Conservation (phyloP, 2,888 invertebrate genomes). For the Diarsia rubi region DNA sequence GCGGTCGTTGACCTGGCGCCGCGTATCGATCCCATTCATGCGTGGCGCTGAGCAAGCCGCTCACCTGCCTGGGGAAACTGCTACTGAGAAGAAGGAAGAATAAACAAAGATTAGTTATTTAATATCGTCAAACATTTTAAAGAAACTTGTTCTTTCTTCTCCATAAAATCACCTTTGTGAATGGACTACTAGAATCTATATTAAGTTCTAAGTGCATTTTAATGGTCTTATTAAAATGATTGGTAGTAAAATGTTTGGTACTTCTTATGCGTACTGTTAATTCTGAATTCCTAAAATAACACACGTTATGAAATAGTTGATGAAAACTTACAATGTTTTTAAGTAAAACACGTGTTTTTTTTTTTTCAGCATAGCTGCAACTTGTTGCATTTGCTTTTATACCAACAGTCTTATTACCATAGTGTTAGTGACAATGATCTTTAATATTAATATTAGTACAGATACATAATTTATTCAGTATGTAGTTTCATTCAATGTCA, state of each 20-base stretch:
- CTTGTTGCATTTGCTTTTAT: slow-evolving; percentile 18
- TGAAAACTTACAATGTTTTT: neutral
- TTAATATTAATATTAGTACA: too few species aligned
- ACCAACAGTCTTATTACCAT: neutral
- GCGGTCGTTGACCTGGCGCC: slow-evolving; percentile 71
- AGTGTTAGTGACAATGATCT: too few species aligned
- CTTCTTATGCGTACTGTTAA: neutral
- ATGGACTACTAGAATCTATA: neutral
- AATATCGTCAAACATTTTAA: neutral
- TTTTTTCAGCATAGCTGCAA: neutral
- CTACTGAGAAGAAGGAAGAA: neutral
- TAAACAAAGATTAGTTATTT: neutral
- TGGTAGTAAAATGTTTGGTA: neutral
- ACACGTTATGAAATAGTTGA: too few species aligned
- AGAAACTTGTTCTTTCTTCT: neutral
- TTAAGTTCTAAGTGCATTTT: neutral
- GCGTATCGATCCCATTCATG: slow-evolving; percentile 83
- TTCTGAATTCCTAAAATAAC: too few species aligned
- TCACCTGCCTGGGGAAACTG: slow-evolving; percentile 39
- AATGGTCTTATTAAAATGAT: neutral
- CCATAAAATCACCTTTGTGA: neutral
- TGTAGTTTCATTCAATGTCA: too few species aligned
- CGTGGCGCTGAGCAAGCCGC: slow-evolving; percentile 43
- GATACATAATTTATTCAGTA: too few species aligned
- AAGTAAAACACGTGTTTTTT: neutral